These are phyloP conservation scores for Dryocosmus kuriphilus DNA, from an alignment of 2,888 invertebrate genomes.

Conservation along the genomic window DNA sequence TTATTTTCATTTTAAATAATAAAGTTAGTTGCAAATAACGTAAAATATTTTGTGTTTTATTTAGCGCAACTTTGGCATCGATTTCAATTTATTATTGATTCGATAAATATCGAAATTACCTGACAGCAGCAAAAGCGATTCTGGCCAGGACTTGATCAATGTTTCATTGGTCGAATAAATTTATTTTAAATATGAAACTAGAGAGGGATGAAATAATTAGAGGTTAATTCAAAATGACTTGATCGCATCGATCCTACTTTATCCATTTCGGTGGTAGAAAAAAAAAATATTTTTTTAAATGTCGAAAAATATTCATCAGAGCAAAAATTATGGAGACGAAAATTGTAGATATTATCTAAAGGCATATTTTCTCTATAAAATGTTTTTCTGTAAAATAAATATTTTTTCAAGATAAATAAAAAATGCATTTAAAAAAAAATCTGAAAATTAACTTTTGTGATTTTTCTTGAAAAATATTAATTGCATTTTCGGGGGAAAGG, in stretches of 20 bases:
- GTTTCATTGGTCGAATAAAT: slow-evolving; percentile 28
- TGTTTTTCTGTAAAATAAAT: too few relatives aligned
- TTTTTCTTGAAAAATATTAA: too few relatives aligned
- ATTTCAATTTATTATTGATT: slow-evolving; percentile 25
- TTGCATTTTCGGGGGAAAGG: too few relatives aligned
- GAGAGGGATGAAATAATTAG: slow-evolving; percentile 32
- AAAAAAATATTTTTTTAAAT: too few relatives aligned
- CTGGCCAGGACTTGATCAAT: slow-evolving; percentile 8
- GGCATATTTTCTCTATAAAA: too few relatives aligned
- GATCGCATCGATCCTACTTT: neutral
- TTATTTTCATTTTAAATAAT: slow-evolving; percentile 39
- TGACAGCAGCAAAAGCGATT: slow-evolving; percentile 20
- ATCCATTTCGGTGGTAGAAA: too few relatives aligned
- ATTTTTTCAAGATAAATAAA: too few relatives aligned
- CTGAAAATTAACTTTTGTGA: too few relatives aligned
- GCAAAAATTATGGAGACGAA: too few relatives aligned
- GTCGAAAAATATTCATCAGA: too few relatives aligned
- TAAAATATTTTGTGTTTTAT: slow-evolving; percentile 30
- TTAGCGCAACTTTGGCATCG: slow-evolving; percentile 24
- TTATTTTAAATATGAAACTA: slow-evolving; percentile 35
- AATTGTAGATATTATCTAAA: too few relatives aligned
- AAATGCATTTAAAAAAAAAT: too few relatives aligned
- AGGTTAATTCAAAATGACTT: slow-evolving; percentile 34
- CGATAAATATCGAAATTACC: slow-evolving; percentile 38
- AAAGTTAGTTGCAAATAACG: slow-evolving; percentile 22